A percentile compares a stretch with the other conserved stretches of the same genome.
Evolutionary conservation across 2,888 invertebrate species (phyloP).

Genomic region (Eudasyphora cyanicolor): DNA sequence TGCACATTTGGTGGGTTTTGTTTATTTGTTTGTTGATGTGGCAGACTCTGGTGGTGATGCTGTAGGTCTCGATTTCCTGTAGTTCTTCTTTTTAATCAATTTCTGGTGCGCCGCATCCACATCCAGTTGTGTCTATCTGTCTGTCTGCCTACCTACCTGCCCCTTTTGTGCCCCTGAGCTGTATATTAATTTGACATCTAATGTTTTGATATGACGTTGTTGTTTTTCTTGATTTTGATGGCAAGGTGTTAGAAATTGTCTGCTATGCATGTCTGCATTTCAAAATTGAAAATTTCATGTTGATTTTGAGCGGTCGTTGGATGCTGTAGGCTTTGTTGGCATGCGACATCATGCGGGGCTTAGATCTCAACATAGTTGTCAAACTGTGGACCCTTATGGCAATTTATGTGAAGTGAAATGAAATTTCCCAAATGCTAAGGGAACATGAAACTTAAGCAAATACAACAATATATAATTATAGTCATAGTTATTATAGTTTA

Average conservation of each 20-base stretch:
- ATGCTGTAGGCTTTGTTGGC: neutral
- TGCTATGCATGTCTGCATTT: neutral
- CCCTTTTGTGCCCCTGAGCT: conserved; percentile 4
- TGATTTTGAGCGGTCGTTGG: neutral
- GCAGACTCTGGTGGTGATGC: conserved; percentile 3
- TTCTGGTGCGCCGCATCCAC: neutral
- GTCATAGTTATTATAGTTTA: too few relatives aligned
- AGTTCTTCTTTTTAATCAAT: conserved; percentile 35
- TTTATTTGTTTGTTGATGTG: conserved; percentile 37
- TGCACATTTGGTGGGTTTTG: conserved; percentile 26
- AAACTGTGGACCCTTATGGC: neutral
- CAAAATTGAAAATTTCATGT: conserved; percentile 3
- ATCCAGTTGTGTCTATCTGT: neutral
- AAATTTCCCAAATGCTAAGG: too few relatives aligned
- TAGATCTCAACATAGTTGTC: neutral
- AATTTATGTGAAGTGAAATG: neutral
- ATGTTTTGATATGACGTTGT: neutral
- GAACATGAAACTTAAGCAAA: too few relatives aligned
- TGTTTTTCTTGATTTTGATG: neutral
- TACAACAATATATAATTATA: too few relatives aligned
- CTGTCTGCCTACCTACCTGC: neutral
- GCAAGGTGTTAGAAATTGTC: conserved; percentile 31
- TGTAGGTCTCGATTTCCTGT: conserved; percentile 56
- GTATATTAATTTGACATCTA: conserved; percentile 40
- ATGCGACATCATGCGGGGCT: neutral